Evolutionary conservation across 2,888 invertebrate genomes (phyloP).

Genomic region (Mongoloraphidia duomilia): DNA sequence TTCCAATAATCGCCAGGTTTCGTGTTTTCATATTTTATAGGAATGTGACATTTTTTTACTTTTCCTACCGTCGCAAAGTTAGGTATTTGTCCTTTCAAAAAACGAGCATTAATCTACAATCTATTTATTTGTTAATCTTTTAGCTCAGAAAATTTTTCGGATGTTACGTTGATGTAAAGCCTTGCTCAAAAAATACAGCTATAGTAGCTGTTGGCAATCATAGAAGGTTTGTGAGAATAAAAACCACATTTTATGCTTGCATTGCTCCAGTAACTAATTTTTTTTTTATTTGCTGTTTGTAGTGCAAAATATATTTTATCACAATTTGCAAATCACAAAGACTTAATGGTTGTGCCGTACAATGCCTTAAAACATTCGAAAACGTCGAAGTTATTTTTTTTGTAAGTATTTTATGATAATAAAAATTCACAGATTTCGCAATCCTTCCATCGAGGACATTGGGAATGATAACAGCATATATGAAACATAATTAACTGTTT

Average conservation of each 20-base stretch:
- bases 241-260: background rate
- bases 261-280: background rate
- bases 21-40: too few relatives aligned
- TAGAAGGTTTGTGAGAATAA: slow-evolving; percentile 32
- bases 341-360: slow-evolving; percentile 22
- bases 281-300: slow-evolving; percentile 12
- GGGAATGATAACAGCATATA: too few relatives aligned
- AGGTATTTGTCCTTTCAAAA: background rate
- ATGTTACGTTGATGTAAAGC: slow-evolving; percentile 49
- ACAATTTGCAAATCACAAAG: slow-evolving; percentile 16
- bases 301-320: slow-evolving; percentile 22
- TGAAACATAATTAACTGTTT: too few relatives aligned
- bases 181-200: slow-evolving; percentile 34
- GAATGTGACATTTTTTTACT: too few relatives aligned
- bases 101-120: background rate
- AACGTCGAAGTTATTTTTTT: background rate
- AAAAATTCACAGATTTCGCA: too few relatives aligned
- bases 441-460: too few relatives aligned
- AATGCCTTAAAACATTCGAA: slow-evolving; percentile 23
- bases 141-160: slow-evolving; percentile 43
- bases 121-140: slow-evolving; percentile 10
- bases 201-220: slow-evolving; percentile 47
- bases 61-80: too few relatives aligned
- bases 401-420: background rate
- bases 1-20: too few relatives aligned